Evolutionary conservation across 2,888 invertebrate genomes (phyloP), one percentile per base, ranked within the genome.

Genomic region (Ryuthela nishihirai): DNA sequence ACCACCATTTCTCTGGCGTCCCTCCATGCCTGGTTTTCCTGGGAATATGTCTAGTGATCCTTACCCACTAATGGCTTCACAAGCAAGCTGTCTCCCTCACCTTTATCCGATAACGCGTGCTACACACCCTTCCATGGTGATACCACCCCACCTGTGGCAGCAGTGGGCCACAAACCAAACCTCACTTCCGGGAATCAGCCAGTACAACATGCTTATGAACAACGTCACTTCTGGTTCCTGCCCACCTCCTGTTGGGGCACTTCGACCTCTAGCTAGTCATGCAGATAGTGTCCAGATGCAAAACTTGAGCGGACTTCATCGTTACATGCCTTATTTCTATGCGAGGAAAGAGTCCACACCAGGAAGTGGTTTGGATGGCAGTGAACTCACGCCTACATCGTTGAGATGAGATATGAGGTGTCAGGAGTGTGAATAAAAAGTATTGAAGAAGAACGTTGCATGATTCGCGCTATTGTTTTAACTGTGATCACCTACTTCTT

Each of bases 281-380:
- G 40, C 56, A 12, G n/a, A 34, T 17, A 17, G n/a, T 34, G n/a
- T n/a, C 17, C n/a, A 32, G n/a, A 21, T 45, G 2, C 10, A 32
- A n/a, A 47, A 53, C 3, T 36, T 32, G 12, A 20, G 45, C 3
- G 15, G 38, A 15, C 52, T 39, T 29, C 59, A 59, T 39, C 24
- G 59, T n/a, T 59, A 53, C 32, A 53, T 59, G 53, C 59, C 59
- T 40, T 59, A 59, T 29, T 24, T 59, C 21, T 53, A 53, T 23
- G 9, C 43, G 20, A 45, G 56, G 25, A 50, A 46, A 12, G 56
- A 58, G 7, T 52, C 50, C 23, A 40, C 44, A 9, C n/a, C n/a
- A n/a, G n/a, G n/a, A n/a, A 52, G 23, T 24, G 56, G 52, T 36
- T 15, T 42, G 0, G 46, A 46, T 3, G 18, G n/a, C n/a, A n/a